Percentiles rank a stretch among this genome's conserved stretches.
Conservation (phyloP, 2,797 vertebrate genomes). For the Gobio occitaniae region DNA sequence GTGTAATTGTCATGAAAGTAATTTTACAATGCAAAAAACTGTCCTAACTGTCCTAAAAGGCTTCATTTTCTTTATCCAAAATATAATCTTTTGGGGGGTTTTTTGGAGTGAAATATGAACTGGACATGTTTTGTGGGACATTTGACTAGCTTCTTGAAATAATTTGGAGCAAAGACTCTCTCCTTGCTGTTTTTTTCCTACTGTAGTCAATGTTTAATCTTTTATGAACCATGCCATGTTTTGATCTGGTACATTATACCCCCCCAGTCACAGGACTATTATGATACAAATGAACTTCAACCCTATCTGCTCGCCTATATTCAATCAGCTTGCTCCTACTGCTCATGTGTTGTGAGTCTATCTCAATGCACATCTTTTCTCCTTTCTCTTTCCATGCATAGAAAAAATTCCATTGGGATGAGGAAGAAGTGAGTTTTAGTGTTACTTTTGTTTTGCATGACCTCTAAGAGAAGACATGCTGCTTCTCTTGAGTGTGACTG, state of each 20-base stretch:
- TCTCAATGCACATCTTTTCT: constrained; percentile 73
- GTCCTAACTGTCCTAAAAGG: not conserved
- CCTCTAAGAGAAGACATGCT: constrained; percentile 55
- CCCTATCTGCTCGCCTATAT: constrained; percentile 35
- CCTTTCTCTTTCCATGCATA: constrained; percentile 76
- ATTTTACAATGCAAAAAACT: not conserved
- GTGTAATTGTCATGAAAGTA: not conserved
- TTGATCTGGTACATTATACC: not conserved
- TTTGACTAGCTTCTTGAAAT: not conserved
- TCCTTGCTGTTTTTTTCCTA: not conserved
- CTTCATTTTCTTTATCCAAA: not conserved
- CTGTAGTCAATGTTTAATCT: not conserved
- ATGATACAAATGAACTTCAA: not conserved
- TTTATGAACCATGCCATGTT: not conserved
- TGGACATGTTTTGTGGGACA: not conserved
- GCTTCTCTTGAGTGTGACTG: constrained; percentile 51
- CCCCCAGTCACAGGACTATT: not conserved
- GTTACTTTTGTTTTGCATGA: constrained; percentile 63
- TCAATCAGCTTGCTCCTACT: constrained; percentile 55
- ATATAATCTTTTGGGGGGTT: too few relatives aligned
- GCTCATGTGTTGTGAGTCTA: constrained; percentile 62
- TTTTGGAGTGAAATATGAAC: not conserved
- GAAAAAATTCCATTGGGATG: constrained; percentile 86
- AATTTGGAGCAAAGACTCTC: not conserved
- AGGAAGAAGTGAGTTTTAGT: constrained; percentile 83